Evolutionary conservation across 2,888 invertebrate species (phyloP).

Genomic region (Melanargia galathea): DNA sequence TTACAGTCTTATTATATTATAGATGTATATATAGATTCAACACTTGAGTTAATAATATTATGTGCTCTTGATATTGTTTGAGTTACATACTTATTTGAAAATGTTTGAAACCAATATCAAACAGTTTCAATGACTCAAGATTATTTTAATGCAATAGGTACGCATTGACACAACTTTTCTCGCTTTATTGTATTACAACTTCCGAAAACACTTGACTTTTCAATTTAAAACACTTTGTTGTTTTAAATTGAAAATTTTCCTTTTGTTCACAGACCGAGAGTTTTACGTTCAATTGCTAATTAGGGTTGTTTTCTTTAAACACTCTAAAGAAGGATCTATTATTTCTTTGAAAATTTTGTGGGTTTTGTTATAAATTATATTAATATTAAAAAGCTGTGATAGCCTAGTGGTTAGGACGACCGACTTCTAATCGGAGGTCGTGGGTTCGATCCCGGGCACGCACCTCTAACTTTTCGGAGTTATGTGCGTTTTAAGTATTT

Average conservation of each 20-base stretch:
- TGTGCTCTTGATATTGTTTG: neutral
- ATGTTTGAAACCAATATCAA: neutral
- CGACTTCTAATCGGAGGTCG: too few species aligned
- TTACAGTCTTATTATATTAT: too few species aligned
- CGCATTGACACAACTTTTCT: conserved; percentile 14
- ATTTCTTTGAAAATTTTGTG: neutral
- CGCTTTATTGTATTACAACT: neutral
- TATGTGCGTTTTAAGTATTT: too few species aligned
- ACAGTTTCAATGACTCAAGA: conserved; percentile 2
- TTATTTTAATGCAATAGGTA: conserved; percentile 18
- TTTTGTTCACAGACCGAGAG: conserved; percentile 27
- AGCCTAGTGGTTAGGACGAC: too few species aligned
- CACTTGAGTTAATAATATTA: too few species aligned
- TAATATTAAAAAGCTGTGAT: too few species aligned
- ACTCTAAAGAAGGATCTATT: conserved; percentile 9
- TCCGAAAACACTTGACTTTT: neutral
- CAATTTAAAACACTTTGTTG: conserved; percentile 11
- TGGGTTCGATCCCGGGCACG: too few species aligned
- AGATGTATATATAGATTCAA: too few species aligned
- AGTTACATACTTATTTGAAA: neutral
- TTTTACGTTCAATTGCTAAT: conserved; percentile 31
- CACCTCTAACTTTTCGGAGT: too few species aligned
- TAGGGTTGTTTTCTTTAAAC: conserved; percentile 27
- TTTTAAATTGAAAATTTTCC: conserved; percentile 26
- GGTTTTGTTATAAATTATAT: too few species aligned